Evolutionary conservation across 2,113 vertebrate species (phyloP).

Genomic region (Smithornis capensis): DNA sequence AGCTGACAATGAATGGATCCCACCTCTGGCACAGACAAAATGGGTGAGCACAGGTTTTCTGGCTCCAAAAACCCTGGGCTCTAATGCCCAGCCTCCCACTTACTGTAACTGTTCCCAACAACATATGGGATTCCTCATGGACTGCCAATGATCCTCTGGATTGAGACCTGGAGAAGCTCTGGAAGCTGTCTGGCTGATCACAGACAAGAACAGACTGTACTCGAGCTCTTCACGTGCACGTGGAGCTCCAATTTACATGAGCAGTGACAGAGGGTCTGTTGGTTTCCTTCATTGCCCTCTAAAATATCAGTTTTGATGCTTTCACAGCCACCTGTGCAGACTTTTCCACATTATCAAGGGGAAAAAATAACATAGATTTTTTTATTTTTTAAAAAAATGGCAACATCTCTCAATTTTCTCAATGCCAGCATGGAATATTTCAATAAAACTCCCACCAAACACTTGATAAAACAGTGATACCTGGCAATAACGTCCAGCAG

Average conservation of each 20-base stretch:
- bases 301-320: background rate
- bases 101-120: background rate
- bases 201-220: background rate
- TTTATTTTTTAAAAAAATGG: fast-evolving
- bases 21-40: background rate
- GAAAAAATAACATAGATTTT: background rate
- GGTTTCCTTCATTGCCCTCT: background rate
- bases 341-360: background rate
- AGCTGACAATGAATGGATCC: background rate
- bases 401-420: background rate
- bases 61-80: background rate
- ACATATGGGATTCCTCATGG: background rate
- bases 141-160: background rate
- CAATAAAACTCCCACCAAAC: background rate
- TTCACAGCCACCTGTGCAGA: background rate
- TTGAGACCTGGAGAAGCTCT: background rate
- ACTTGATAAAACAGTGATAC: background rate
- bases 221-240: background rate
- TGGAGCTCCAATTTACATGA: background rate
- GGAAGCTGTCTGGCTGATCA: background rate
- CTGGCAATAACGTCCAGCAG: background rate
- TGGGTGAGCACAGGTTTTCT: background rate
- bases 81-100: background rate
- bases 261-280: background rate
- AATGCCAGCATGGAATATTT: background rate